Conservation (phyloP, 2,113 vertebrate genomes). For the Hylia prasina region DNA sequence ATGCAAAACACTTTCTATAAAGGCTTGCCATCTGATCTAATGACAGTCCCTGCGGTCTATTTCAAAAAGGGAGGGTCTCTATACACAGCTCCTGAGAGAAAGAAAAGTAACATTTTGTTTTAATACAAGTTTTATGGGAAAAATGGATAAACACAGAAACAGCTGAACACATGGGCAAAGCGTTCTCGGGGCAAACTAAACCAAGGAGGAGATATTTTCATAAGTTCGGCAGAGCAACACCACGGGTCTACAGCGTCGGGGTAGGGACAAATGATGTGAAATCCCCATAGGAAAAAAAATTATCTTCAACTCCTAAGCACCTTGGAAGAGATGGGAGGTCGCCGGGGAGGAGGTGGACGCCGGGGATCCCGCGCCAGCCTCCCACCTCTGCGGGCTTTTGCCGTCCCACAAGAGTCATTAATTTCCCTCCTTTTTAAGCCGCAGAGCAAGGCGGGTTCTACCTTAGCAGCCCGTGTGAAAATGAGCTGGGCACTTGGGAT, state of each 20-base stretch:
- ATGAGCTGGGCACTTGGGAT: background rate
- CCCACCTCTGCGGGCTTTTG: background rate
- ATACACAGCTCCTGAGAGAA: slow-evolving; percentile 75
- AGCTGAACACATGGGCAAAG: slow-evolving; percentile 32
- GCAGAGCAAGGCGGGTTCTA: background rate
- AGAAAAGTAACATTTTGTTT: slow-evolving; percentile 80
- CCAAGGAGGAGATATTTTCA: slow-evolving; percentile 44
- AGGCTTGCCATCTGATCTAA: slow-evolving; percentile 99
- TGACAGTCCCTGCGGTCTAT: slow-evolving; percentile 93
- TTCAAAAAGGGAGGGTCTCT: slow-evolving; percentile 86
- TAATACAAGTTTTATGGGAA: slow-evolving; percentile 80
- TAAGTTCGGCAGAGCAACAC: slow-evolving; percentile 53
- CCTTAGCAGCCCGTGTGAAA: background rate
- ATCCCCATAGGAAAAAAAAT: background rate
- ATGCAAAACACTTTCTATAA: slow-evolving; percentile 99
- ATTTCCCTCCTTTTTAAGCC: background rate
- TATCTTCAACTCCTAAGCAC: background rate
- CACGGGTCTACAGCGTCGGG: background rate
- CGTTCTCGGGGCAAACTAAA: slow-evolving; percentile 58
- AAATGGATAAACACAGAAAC: slow-evolving; percentile 68
- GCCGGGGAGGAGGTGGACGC: background rate
- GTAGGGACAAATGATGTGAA: background rate
- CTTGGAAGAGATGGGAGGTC: slow-evolving; percentile 2
- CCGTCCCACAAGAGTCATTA: background rate
- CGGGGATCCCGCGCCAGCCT: background rate